Base-by-base conservation (phyloP, 2,888 invertebrate species). In the Argynnis bischoffii region DNA sequence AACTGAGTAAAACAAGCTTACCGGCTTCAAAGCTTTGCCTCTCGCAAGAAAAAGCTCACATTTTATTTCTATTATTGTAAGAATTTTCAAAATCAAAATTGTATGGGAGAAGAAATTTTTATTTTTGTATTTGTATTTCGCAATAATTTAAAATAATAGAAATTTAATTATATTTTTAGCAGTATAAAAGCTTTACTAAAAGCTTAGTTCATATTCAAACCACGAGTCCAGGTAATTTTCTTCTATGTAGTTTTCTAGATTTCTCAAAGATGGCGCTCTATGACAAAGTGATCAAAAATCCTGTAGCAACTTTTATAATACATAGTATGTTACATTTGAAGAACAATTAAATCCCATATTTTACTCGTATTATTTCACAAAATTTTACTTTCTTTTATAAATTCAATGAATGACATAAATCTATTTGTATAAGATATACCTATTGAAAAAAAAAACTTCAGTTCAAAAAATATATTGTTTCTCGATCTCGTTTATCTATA, bases 201-300 rank as follows among this genome's bases (percentile, higher is more conserved):
- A 66, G 55, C 60, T 61, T 50, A 6, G 41, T 53, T 63, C 21
- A 6, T 63, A 63, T 15, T 54, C 51, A 54, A 16, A 26, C 18
- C 55, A 2, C n/a, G 54, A 54, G 18, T 51, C 11, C 6, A 41
- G 3, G 18, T 51, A 3, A 18, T 47, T 16, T 48, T 41, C 26
- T 50, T n/a, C 53, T 50, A 16, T n/a, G 13, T 14, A 50, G 69
- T 69, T 61, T 15, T 0, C 0, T 5, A 3, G 5, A 8, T 63
- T 47, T 26, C 6, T 18, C 41, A 35, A 47, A 70, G 70, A 70
- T 70, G 70, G 70, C 70, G 63, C 47, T 68, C 41, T 50, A 18
- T 35, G 14, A 48, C n/a, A 46, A 21, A 57, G 13, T 47, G 3
- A 6, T 0, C 15, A 14, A n/a, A 14, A 18, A 4, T 50, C 14